Base-by-base conservation (phyloP, 2,888 invertebrate species). In the Drosophila vallismaia region DNA sequence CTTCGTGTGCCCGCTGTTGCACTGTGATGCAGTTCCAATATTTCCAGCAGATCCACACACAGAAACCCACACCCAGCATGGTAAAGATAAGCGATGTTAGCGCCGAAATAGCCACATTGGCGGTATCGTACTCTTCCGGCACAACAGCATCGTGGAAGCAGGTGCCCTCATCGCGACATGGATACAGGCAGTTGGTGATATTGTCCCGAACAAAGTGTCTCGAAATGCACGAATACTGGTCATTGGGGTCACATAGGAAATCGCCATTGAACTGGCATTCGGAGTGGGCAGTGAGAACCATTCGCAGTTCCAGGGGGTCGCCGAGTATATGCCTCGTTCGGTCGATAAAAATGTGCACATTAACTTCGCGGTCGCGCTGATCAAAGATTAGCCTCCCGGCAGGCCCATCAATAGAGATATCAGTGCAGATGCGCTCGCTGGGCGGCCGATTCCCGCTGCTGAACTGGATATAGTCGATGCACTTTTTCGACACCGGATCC, bases 31-130 rank as follows among this genome's bases (percentile, higher is more conserved):
- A 91, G 70, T 90, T 90, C 91, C 90, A 91, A 63, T 91, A 91
- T 60, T 91, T 91, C 91, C 91, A 91, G 60, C 91, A 91, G 31
- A 91, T 79, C 90, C 91, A 91, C 9, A 91, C 79, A 55, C 91
- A 91, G 33, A 90, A 89, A 0, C 90, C 90, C 12, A 91, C 91
- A 7, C 90, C 91, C 12, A 90, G 68, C 91, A 91, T 91, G 24
- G 91, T 91, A 40, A 91, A 91, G 7, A 91, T 90, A 12, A 91
- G 76, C 3, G 91, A 91, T 4, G 91, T 91, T 7, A 91, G 87
- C 1, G 91, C 91, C 66, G 90, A 91, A 19, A 91, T 68, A 6
- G 89, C 90, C 59, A 91, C 90, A 71, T 90, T 91, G 9, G 90
- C 86, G 0, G 89, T 85, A 48, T 91, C 91, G 0, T 89, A 76